Conservation (phyloP, 64 coral and sea anemone genomes). For the Stylophora pistillata region DNA sequence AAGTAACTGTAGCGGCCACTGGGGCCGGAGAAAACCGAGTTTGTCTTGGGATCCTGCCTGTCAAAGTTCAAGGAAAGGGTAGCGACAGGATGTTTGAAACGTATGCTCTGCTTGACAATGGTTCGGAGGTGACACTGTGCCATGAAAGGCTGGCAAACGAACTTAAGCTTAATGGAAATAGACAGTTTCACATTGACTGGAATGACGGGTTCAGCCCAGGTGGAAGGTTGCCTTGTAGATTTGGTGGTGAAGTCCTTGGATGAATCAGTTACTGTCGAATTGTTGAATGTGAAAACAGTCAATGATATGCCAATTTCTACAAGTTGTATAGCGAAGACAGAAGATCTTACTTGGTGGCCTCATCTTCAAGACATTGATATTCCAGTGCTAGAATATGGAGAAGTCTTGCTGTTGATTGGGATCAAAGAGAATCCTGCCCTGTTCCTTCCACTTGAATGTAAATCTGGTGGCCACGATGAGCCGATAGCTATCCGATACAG, state of each 20-base stretch:
- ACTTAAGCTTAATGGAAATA: slow-evolving; percentile 32
- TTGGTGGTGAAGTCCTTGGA: slow-evolving; percentile 43
- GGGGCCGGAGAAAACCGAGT: slow-evolving; percentile 44
- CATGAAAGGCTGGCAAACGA: slow-evolving; percentile 45
- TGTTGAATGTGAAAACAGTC: slow-evolving; percentile 32
- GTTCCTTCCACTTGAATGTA: slow-evolving; percentile 49
- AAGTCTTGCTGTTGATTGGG: slow-evolving; percentile 56
- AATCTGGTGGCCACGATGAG: neutral
- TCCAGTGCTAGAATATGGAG: neutral
- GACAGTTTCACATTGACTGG: slow-evolving; percentile 34
- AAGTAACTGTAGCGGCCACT: slow-evolving; percentile 15
- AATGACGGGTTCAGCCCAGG: slow-evolving; percentile 28
- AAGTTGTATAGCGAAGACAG: slow-evolving; percentile 8
- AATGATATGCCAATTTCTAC: slow-evolving; percentile 14
- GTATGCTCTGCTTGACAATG: slow-evolving; percentile 75
- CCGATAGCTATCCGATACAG: slow-evolving; percentile 57
- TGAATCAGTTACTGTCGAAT: slow-evolving; percentile 18
- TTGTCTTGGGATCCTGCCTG: slow-evolving; percentile 70
- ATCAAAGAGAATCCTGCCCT: slow-evolving; percentile 50
- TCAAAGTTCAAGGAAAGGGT: slow-evolving; percentile 61
- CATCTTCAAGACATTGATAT: slow-evolving; percentile 24
- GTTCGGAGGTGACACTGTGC: slow-evolving; percentile 73
- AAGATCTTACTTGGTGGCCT: neutral
- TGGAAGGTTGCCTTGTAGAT: slow-evolving; percentile 33
- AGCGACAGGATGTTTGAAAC: slow-evolving; percentile 4